Percentiles rank a stretch among this genome's conserved stretches.
Conservation (phyloP, 1,140 invertebrate genomes). For the Pseudomyrmex dendroicus region DNA sequence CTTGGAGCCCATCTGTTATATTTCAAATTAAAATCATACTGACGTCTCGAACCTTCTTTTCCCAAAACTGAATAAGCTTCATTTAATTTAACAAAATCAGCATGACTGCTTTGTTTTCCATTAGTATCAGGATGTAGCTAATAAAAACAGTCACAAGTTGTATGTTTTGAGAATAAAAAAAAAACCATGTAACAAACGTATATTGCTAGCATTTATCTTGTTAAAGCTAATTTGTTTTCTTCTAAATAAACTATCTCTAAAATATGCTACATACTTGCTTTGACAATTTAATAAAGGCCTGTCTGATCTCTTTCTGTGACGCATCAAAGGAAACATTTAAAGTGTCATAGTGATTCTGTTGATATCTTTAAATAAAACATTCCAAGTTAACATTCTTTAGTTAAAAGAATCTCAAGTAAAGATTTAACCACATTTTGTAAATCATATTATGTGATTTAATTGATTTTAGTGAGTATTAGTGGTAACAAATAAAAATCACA, state of each 20-base stretch:
- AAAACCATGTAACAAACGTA: not conserved
- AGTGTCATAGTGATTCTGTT: constrained; percentile 75
- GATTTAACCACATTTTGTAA: not conserved
- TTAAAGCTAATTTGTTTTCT: constrained; percentile 26
- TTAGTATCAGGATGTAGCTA: constrained; percentile 85
- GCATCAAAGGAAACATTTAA: constrained; percentile 71
- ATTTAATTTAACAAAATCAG: constrained; percentile 85
- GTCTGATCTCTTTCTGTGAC: constrained; percentile 77
- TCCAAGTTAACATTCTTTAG: constrained; percentile 1
- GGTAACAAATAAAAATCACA: too few relatives aligned
- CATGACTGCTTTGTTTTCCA: constrained; percentile 77
- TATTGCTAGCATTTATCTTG: constrained; percentile 5
- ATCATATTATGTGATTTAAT: too few relatives aligned
- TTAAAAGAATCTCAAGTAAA: not conserved
- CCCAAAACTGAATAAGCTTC: constrained; percentile 85
- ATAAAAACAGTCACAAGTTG: constrained; percentile 26
- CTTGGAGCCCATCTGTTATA: not conserved
- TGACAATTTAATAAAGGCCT: constrained; percentile 79
- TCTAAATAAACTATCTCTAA: not conserved
- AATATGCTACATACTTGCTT: constrained; percentile 75
- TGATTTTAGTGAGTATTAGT: too few relatives aligned
- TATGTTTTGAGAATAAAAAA: constrained; percentile 7
- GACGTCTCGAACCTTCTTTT: constrained; percentile 70
- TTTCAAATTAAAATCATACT: constrained; percentile 72
- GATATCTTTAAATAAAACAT: constrained; percentile 64